Conservation (phyloP, 2,113 vertebrate species). For the Sitta europaea region DNA sequence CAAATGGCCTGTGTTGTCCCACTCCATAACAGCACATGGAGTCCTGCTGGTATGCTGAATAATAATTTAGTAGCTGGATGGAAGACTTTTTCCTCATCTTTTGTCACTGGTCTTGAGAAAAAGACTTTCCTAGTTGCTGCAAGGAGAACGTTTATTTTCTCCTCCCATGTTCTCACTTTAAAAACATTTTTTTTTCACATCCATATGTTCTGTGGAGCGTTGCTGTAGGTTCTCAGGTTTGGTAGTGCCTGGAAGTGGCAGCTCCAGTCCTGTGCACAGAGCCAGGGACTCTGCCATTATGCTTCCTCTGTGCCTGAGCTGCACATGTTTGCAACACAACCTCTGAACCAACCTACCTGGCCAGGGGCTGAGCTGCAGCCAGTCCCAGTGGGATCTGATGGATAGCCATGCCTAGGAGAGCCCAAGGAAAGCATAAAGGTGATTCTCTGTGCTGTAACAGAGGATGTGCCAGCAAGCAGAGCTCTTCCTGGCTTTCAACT, state of each 20-base stretch:
- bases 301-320: neutral
- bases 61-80: neutral
- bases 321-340: neutral
- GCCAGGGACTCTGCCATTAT: neutral
- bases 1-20: neutral
- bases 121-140: neutral
- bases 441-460: neutral
- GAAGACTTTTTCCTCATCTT: neutral
- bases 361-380: neutral
- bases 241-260: neutral
- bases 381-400: neutral
- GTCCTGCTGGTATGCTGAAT: neutral
- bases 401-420: neutral
- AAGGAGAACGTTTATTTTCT: neutral
- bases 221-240: neutral
- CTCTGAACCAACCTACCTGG: fast-evolving
- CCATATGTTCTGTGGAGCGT: neutral
- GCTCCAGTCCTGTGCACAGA: neutral
- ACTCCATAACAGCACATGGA: neutral
- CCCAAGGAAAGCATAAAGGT: neutral
- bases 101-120: neutral
- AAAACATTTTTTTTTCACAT: neutral
- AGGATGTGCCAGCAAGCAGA: neutral
- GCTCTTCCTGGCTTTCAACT: neutral
- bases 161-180: neutral